Conservation (phyloP, 2,797 vertebrate genomes). For the Okamejei kenojei region DNA sequence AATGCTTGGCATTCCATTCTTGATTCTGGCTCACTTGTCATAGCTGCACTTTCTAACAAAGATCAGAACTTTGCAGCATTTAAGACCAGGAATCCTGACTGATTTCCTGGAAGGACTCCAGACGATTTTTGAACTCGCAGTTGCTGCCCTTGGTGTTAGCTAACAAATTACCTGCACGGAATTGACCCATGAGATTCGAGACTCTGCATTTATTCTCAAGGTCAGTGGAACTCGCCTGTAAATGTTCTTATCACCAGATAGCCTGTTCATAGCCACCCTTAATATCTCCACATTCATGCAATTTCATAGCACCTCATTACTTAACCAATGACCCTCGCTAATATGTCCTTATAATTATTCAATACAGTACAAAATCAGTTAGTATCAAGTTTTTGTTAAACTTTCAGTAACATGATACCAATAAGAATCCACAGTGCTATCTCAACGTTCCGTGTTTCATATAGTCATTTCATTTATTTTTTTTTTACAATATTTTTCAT, state of each 20-base stretch:
- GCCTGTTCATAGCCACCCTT: neutral
- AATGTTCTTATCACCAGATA: neutral
- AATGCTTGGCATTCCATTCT: neutral
- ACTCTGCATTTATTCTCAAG: neutral
- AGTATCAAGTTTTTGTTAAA: neutral
- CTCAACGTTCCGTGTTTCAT: neutral
- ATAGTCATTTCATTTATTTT: neutral
- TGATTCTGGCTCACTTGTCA: neutral
- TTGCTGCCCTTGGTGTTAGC: neutral
- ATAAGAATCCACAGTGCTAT: neutral
- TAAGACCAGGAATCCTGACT: neutral
- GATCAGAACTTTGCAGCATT: neutral
- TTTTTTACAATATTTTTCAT: neutral
- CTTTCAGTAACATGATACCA: neutral
- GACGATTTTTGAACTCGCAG: too few relatives aligned
- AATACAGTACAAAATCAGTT: neutral
- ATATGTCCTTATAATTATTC: neutral
- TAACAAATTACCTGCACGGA: neutral
- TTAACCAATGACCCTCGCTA: too few relatives aligned
- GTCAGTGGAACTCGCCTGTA: neutral
- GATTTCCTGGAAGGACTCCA: neutral
- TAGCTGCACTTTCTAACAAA: neutral
- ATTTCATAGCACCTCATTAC: too few relatives aligned
- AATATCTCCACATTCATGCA: neutral
- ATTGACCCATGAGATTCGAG: neutral